A percentile compares a stretch with the other conserved stretches of the same genome.
phyloP scores from a whole-genome alignment of 2,113 vertebrate genomes.

The Tetrax tetrax region DNA sequence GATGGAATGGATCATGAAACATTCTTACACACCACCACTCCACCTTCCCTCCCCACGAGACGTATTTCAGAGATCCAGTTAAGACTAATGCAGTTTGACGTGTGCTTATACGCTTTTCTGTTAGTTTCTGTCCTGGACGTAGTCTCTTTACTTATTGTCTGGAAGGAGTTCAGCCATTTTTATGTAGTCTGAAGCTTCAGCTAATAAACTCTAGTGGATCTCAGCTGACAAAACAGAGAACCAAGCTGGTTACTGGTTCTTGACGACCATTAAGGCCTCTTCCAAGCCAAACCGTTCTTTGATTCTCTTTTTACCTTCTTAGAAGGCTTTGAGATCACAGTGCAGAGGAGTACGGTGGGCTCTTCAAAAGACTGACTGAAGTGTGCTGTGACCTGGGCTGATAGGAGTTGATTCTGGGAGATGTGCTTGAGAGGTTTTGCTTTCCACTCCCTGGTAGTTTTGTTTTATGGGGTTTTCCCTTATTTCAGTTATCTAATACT shows the following conservation, averaged over 20 bases:
- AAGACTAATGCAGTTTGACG: background rate
- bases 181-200: background rate
- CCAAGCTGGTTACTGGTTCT: background rate
- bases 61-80: background rate
- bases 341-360: no score
- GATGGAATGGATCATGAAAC: background rate
- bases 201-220: background rate
- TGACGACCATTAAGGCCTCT: no score
- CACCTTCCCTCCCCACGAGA: no score
- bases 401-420: background rate
- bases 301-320: background rate
- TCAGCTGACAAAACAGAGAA: background rate
- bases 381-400: fast-evolving
- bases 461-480: background rate
- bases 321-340: background rate
- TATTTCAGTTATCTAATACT: background rate
- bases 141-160: background rate
- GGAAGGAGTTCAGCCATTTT: background rate
- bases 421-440: background rate
- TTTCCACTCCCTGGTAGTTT: background rate
- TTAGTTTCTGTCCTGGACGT: background rate
- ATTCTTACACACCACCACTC: background rate
- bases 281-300: no score
- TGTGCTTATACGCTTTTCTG: fast-evolving
- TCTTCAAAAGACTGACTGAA: background rate